phyloP scores from a whole-genome alignment of 2,888 invertebrate species.

The Tachina fera region DNA sequence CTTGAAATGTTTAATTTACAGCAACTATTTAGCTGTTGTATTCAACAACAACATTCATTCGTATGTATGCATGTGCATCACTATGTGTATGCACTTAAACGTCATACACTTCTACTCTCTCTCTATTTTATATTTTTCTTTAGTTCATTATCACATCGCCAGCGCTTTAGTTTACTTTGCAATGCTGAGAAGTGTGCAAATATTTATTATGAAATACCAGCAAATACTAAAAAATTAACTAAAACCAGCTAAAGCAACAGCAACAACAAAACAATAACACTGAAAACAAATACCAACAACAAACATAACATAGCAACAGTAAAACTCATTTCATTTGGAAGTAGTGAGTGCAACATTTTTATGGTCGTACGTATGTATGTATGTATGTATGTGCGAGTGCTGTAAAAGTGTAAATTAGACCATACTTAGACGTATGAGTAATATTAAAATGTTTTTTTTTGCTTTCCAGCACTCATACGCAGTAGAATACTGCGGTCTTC shows the following conservation, averaged over 20 bases:
- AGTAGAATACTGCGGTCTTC: slow-evolving; percentile 31
- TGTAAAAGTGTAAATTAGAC: slow-evolving; percentile 34
- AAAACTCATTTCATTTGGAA: slow-evolving; percentile 31
- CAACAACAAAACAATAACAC: background rate
- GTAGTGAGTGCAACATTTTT: background rate
- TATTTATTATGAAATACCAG: slow-evolving; percentile 62
- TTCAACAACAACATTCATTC: background rate
- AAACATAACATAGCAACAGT: background rate
- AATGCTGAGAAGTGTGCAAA: slow-evolving; percentile 61
- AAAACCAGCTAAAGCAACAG: slow-evolving; percentile 33
- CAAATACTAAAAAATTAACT: slow-evolving; percentile 62
- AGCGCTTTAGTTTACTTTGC: slow-evolving; percentile 41
- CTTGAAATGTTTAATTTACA: slow-evolving; percentile 56
- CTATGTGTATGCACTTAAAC: background rate
- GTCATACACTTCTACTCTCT: slow-evolving; percentile 30
- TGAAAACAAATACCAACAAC: background rate
- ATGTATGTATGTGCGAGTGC: background rate
- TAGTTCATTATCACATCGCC: slow-evolving; percentile 65
- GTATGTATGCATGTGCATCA: background rate
- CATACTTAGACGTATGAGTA: slow-evolving; percentile 30
- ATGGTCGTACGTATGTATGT: too few species aligned
- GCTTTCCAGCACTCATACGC: slow-evolving; percentile 28
- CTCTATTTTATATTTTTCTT: slow-evolving; percentile 17
- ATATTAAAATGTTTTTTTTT: slow-evolving; percentile 1
- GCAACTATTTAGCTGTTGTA: slow-evolving; percentile 34